These are phyloP conservation scores for Caenorhabditis sulstoni DNA, from an alignment of 2,888 invertebrate genomes.

Conservation along the genomic window DNA sequence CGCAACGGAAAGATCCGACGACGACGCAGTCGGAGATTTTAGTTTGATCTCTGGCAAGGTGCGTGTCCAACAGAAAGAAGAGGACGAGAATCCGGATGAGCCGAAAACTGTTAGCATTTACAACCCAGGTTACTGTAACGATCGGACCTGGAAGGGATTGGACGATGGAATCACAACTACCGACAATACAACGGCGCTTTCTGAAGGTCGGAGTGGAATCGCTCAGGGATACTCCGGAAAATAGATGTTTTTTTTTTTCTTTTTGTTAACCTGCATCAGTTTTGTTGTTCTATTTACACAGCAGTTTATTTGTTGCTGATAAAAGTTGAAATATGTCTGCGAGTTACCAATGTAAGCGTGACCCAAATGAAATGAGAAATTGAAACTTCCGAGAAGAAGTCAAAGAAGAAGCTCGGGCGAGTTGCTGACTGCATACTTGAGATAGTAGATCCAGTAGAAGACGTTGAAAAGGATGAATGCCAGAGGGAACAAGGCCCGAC, in stretches of 20 bases:
- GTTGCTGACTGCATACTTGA: conserved; percentile 63
- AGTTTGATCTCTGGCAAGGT: conserved; percentile 77
- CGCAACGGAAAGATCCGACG: conserved; percentile 45
- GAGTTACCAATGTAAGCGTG: conserved; percentile 18
- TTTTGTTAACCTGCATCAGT: conserved; percentile 18
- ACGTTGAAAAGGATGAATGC: conserved; percentile 76
- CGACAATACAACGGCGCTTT: conserved; percentile 84
- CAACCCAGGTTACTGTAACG: conserved; percentile 79
- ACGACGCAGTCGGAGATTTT: conserved; percentile 68
- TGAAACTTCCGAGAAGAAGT: conserved; percentile 9
- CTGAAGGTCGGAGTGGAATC: conserved; percentile 81
- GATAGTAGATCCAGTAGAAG: conserved; percentile 76
- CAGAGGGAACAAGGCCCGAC: conserved; percentile 74
- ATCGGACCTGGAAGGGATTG: conserved; percentile 90
- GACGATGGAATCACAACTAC: conserved; percentile 86
- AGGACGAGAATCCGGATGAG: conserved; percentile 50
- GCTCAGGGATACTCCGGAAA: conserved; percentile 70
- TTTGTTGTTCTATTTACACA: conserved; percentile 7
- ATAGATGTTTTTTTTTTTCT: conserved; percentile 10
- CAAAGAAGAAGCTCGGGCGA: conserved; percentile 44
- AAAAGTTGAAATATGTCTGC: conserved; percentile 27
- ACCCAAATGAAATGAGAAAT: conserved; percentile 12
- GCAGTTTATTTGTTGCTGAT: conserved; percentile 14
- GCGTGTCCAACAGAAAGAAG: conserved; percentile 59
- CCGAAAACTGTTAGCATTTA: conserved; percentile 59